Percentiles rank a stretch among this genome's conserved stretches.
phyloP scores from a whole-genome alignment of 2,888 invertebrate species.

The Microctonus hyperodae region DNA sequence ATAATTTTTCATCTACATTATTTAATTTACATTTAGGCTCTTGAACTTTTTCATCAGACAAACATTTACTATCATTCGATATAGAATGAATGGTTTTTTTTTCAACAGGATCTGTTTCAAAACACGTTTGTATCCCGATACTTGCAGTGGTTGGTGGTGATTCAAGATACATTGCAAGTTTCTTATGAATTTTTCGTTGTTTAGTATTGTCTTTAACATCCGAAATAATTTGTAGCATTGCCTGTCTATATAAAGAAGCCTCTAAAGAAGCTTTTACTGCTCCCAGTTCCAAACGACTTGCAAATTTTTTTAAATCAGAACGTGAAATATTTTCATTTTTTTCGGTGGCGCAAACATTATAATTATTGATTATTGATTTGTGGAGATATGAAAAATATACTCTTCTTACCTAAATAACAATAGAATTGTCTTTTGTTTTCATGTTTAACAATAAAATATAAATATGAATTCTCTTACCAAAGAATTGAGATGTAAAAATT shows the following conservation, averaged over 20 bases:
- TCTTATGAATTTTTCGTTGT: constrained; percentile 47
- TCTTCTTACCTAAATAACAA: constrained; percentile 48
- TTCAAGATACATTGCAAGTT: constrained; percentile 47
- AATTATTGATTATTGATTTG: constrained; percentile 52
- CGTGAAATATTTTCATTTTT: constrained; percentile 39
- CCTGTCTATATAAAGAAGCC: constrained; percentile 49
- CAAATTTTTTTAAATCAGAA: constrained; percentile 47
- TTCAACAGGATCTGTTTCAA: neutral
- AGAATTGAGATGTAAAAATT: constrained; percentile 51
- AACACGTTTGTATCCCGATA: constrained; percentile 48
- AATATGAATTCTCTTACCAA: constrained; percentile 45
- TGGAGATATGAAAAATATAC: constrained; percentile 54
- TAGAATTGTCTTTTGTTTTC: neutral
- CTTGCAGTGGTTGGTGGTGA: constrained; percentile 42
- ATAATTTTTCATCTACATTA: neutral
- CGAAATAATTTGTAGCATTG: constrained; percentile 53
- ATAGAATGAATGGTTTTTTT: neutral
- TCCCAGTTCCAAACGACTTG: constrained; percentile 50
- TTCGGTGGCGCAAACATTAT: constrained; percentile 44
- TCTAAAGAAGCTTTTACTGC: constrained; percentile 51
- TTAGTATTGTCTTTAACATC: constrained; percentile 50
- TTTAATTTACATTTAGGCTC: neutral
- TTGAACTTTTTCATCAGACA: neutral
- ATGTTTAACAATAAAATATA: neutral
- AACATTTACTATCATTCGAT: neutral